phyloP scores from a whole-genome alignment of 2,797 vertebrate species.

The Orestias chungarensis region DNA sequence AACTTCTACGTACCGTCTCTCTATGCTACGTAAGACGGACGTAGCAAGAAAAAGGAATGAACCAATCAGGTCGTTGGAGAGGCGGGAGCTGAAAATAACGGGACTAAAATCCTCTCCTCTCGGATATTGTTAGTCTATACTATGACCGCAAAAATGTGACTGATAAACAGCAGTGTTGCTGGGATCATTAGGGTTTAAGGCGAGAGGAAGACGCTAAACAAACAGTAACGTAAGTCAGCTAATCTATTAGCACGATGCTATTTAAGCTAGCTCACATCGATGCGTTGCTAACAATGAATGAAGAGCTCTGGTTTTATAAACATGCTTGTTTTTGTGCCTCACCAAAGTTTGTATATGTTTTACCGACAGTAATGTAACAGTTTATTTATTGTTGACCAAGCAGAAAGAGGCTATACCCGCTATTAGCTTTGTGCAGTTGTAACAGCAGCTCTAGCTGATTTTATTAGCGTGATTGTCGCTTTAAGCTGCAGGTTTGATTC shows the following conservation, averaged over 20 bases:
- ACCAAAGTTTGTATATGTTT: neutral
- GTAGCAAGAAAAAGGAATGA: accelerated
- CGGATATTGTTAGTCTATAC: neutral
- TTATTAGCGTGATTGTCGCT: neutral
- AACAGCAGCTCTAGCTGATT: neutral
- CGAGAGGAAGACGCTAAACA: neutral
- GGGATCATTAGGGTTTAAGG: neutral
- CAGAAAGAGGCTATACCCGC: neutral
- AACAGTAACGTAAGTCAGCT: slow-evolving; percentile 35
- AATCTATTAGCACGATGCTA: slow-evolving; percentile 37
- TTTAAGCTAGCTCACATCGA: slow-evolving; percentile 44
- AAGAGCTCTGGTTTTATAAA: neutral
- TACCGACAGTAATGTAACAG: neutral
- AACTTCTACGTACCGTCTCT: neutral
- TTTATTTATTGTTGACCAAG: neutral
- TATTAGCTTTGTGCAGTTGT: neutral
- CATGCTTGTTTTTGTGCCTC: neutral
- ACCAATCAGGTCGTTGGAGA: slow-evolving; percentile 39
- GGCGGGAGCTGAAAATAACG: slow-evolving; percentile 58
- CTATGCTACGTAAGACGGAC: neutral
- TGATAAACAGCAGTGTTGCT: neutral
- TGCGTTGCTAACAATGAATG: slow-evolving; percentile 14
- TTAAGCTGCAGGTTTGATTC: neutral
- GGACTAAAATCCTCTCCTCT: slow-evolving; percentile 13
- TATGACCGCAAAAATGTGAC: slow-evolving; percentile 18